Conservation (phyloP, 2,797 vertebrate species). For the Galago senegalensis region DNA sequence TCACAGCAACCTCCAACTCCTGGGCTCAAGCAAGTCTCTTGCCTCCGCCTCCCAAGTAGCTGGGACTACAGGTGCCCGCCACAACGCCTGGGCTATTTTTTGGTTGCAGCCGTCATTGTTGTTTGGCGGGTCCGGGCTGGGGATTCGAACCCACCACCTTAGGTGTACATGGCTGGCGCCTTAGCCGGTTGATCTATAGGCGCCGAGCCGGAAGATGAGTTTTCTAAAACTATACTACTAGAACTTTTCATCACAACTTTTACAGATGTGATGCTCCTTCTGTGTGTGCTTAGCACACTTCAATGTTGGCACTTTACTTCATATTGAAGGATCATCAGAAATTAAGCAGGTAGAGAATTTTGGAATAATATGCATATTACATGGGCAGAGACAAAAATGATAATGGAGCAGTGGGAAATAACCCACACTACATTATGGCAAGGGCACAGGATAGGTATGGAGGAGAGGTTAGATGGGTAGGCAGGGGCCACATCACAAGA, state of each 20-base stretch:
- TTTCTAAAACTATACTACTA: not conserved
- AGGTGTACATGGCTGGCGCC: no score
- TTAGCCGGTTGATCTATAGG: no score
- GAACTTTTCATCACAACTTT: not conserved
- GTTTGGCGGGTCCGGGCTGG: no score
- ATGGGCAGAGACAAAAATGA: not conserved
- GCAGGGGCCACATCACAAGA: not conserved
- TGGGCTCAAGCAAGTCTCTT: no score
- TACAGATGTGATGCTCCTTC: not conserved
- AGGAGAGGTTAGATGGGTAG: not conserved
- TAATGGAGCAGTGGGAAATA: not conserved
- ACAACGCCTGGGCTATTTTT: no score
- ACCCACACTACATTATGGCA: not conserved
- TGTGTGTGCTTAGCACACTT: not conserved
- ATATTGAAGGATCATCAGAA: not conserved
- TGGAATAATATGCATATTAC: not conserved
- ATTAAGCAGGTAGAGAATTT: conserved; percentile 15
- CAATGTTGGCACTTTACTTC: not conserved
- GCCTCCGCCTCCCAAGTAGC: no score
- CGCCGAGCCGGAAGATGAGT: not conserved
- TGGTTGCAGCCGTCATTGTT: no score
- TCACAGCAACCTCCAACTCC: no score
- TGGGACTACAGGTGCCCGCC: no score
- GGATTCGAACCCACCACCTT: no score
- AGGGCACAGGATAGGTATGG: not conserved